Evolutionary conservation across 2,113 vertebrate genomes (phyloP).

Genomic region (Xenus cinereus): DNA sequence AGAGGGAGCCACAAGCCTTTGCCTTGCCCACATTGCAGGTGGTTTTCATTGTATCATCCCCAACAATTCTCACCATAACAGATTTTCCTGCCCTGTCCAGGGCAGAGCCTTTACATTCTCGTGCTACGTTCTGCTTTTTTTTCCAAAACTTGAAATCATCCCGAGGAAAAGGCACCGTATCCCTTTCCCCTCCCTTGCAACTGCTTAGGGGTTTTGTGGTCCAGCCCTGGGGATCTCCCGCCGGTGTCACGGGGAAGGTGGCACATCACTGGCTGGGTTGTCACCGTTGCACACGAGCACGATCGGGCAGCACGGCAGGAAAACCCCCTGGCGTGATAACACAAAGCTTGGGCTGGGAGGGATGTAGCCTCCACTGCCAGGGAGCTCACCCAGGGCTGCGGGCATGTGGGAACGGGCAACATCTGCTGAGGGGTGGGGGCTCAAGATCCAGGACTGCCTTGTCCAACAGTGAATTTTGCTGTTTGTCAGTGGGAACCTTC

Average conservation of each 20-base stretch:
- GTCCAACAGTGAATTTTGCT: no score
- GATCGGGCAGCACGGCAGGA: rapidly evolving
- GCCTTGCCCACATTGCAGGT: background rate
- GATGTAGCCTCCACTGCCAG: background rate
- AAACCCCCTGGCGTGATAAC: rapidly evolving
- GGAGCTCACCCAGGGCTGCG: background rate
- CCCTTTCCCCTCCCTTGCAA: background rate
- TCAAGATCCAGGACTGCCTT: background rate
- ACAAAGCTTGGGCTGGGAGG: background rate
- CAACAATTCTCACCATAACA: background rate
- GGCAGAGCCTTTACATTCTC: background rate
- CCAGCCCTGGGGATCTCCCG: background rate
- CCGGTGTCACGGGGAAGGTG: rapidly evolving
- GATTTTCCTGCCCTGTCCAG: background rate
- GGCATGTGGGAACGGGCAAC: rapidly evolving
- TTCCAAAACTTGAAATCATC: background rate
- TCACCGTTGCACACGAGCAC: rapidly evolving
- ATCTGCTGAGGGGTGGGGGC: background rate
- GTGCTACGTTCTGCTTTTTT: background rate
- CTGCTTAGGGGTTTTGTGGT: background rate
- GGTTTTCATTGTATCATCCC: background rate
- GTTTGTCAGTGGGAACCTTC: background rate
- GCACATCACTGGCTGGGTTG: no score
- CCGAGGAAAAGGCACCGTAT: background rate
- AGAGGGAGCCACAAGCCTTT: background rate